Conservation (phyloP, 2,888 invertebrate genomes). For the Tinea trinotella region DNA sequence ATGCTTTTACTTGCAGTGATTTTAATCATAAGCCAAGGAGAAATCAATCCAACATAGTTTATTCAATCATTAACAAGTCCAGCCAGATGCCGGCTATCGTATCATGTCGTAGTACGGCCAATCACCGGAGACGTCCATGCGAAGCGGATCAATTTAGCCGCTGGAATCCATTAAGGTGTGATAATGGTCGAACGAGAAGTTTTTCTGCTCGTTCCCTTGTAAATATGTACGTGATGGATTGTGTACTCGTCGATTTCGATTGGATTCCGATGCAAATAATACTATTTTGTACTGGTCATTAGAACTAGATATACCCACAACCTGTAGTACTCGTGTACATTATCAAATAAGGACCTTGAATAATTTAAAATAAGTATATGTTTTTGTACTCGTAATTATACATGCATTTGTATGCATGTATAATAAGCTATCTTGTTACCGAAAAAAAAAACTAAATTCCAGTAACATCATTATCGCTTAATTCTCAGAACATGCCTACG, state of each 20-base stretch:
- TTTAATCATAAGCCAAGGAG: background rate
- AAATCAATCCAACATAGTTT: background rate
- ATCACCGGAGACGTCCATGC: constrained; percentile 10
- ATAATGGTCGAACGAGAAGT: constrained; percentile 28
- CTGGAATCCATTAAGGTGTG: constrained; percentile 31
- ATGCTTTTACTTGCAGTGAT: no score
- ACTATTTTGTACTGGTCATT: no score
- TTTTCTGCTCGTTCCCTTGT: constrained; percentile 25
- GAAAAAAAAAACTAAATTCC: background rate
- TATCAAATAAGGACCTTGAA: no score
- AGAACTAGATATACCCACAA: no score
- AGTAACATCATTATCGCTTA: background rate
- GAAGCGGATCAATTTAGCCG: constrained; percentile 29
- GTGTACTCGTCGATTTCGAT: background rate
- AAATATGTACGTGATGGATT: constrained; percentile 15
- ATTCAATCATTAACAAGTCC: constrained; percentile 2
- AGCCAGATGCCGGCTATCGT: background rate
- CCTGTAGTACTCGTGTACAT: no score
- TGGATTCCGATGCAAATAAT: background rate
- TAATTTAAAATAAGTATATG: no score
- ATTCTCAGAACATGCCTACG: background rate
- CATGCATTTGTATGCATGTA: background rate
- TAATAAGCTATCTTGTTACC: background rate
- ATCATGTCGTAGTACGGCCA: background rate
- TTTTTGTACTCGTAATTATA: no score